These are phyloP conservation scores for Labia minor DNA, from an alignment of 2,888 invertebrate genomes.

Conservation along the genomic window DNA sequence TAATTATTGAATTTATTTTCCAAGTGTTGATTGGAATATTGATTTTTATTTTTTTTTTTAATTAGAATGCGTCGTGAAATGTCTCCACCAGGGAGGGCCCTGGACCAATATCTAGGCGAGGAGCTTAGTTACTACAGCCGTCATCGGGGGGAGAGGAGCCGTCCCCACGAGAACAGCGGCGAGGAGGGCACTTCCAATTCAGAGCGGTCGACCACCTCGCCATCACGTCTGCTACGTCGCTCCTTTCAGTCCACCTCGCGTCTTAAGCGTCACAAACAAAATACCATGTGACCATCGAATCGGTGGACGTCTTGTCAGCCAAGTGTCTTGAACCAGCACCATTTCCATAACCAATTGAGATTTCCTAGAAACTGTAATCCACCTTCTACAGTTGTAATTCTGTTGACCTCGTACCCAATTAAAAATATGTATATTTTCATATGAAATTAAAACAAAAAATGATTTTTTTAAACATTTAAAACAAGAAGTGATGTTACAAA, in stretches of 20 bases:
- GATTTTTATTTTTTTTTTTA: too few relatives aligned
- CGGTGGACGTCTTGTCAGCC: background rate
- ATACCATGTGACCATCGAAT: constrained; percentile 22
- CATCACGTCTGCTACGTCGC: constrained; percentile 4
- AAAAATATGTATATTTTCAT: constrained; percentile 1
- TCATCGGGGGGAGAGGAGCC: background rate
- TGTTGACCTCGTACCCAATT: background rate
- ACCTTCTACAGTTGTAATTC: too few relatives aligned
- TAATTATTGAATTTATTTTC: too few relatives aligned
- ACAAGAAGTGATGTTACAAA: background rate
- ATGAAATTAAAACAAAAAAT: background rate
- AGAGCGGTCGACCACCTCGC: background rate
- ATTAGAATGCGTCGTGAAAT: background rate
- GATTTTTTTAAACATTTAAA: background rate
- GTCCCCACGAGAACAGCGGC: background rate
- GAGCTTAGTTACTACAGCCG: background rate
- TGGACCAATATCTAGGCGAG: background rate
- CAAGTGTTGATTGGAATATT: too few relatives aligned
- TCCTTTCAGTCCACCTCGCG: constrained; percentile 20
- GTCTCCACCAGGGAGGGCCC: too few relatives aligned
- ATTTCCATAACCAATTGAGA: too few relatives aligned
- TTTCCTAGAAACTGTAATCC: too few relatives aligned
- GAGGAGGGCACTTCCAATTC: background rate
- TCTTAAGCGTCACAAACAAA: constrained; percentile 21
- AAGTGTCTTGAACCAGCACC: too few relatives aligned